Evolutionary conservation across 2,113 vertebrate genomes (phyloP), one percentile per base, ranked within the genome.

Genomic region (Sclerurus mexicanus): DNA sequence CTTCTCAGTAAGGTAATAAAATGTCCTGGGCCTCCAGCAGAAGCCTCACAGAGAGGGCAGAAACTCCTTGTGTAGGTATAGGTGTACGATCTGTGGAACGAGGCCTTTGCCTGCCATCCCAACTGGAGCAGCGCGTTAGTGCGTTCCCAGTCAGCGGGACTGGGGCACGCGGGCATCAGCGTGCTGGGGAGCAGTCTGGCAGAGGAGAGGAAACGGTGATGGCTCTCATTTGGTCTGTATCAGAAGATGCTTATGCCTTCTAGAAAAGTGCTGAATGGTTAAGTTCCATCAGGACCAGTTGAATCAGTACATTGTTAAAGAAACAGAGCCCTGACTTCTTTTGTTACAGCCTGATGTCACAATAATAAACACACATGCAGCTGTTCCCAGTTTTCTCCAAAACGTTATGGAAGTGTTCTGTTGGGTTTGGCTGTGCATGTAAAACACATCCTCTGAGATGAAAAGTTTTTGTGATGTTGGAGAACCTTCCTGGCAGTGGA

Each of bases 41-140:
- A 73, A 80, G 58, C 21, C 12, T 80, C 79, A 33, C 21, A 62
- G 66, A 53, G 15, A 4, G 16, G 30, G 16, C 28, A 12, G 37
- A 30, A 47, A 12, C 33, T 87, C 30, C 49, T 76, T 56, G 21
- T 2, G 3, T n/a, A 42, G 24, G 42, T 68, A 1, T 23, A 2
- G 12, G 20, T 13, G 7, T 60, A 4, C 1, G 5, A 17, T 50
- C 24, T 68, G 23, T 80, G 63, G 49, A 64, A 52, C 9, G 4
- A 33, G 40, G 49, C 44, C 25, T 56, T 37, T 0, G 1, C 30
- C 37, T 85, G 37, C 56, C 14, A 4, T 30, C 37, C n/a, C 25
- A 30, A 11, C 40, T 19, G 20, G 39, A 55, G 44, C 58, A 73
- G 33, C 0, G 0, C 20, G 21, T 35, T 22, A 21, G 21, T 55